Evolutionary conservation across 1,140 invertebrate genomes (phyloP).

Genomic region (Drosophila melanogaster): DNA sequence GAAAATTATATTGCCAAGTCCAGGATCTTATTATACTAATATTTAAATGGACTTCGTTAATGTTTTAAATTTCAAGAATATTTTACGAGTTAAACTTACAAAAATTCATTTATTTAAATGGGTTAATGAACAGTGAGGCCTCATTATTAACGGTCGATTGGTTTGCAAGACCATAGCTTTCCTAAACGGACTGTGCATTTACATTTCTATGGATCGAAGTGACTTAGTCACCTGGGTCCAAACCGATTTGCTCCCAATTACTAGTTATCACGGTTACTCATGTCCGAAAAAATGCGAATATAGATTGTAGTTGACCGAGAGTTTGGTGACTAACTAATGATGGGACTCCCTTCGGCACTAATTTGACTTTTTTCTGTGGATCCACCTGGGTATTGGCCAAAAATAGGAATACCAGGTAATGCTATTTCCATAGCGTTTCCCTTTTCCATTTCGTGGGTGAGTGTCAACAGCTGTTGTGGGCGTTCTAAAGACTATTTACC

Average conservation of each 20-base stretch:
- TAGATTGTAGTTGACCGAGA: constrained; percentile 52
- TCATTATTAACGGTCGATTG: neutral
- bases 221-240: constrained; percentile 6
- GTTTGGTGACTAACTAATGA: constrained; percentile 47
- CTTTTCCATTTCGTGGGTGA: constrained; percentile 22
- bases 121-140: neutral
- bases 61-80: too few relatives aligned
- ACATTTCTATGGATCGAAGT: neutral
- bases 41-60: neutral
- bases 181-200: constrained; percentile 12
- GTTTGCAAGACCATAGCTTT: neutral
- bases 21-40: neutral
- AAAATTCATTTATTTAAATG: neutral
- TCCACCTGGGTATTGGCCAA: neutral
- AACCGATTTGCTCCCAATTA: constrained; percentile 55
- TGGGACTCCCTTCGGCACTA: constrained; percentile 20
- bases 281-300: constrained; percentile 42
- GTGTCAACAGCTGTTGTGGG: constrained; percentile 70
- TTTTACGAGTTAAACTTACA: neutral
- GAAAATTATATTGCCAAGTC: neutral
- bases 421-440: constrained; percentile 45
- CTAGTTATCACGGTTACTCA: constrained; percentile 60
- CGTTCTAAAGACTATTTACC: constrained; percentile 43
- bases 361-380: constrained; percentile 1
- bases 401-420: constrained; percentile 51